Base-by-base conservation (phyloP, 1,140 invertebrate genomes). In the Melitaea cinxia region DNA sequence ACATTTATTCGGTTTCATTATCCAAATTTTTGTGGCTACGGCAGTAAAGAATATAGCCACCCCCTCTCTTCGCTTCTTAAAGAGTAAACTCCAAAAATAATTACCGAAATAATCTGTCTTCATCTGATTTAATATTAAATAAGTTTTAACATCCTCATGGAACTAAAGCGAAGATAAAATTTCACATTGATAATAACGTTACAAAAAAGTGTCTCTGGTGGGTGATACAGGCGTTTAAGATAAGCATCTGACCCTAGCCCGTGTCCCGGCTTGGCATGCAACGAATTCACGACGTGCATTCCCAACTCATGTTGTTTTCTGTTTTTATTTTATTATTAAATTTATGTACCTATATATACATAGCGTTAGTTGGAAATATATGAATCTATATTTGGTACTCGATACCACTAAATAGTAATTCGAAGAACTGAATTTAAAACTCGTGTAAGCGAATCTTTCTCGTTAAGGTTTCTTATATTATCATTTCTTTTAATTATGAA, bases 181-280 rank as follows among this genome's bases (percentile, higher is more conserved):
- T 80, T 79, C 73, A 77, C 70, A 77, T 85, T 79, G 77, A 84
- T 86, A 83, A 82, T 83, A 85, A 80, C 71, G 76, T 81, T 70
- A 87, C 78, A 88, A 86, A 89, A 90, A 90, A 90, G 83, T 88
- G 88, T 88, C 83, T 88, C 82, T 78, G 62, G 78, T 77, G 80
- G 82, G 82, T 88, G 85, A 89, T 88, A 89, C 87, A 90, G 84
- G 79, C 85, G 85, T 90, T 90, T 88, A 90, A 90, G 88, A 90
- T 90, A 90, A 86, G 59, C 78, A 90, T 90, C 88, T 88, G 85
- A 86, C 81, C 85, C 81, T 80, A 73, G 71, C 73, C 74, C 78
- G 81, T 68, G 80, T 73, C 79, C 78, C 80, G 75, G 63, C 77
- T 71, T 69, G 80, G 83, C 78, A 82, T 78, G 80, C 85, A 80